Base-by-base conservation (phyloP, 2,113 vertebrate genomes). In the Albula glossodonta region DNA sequence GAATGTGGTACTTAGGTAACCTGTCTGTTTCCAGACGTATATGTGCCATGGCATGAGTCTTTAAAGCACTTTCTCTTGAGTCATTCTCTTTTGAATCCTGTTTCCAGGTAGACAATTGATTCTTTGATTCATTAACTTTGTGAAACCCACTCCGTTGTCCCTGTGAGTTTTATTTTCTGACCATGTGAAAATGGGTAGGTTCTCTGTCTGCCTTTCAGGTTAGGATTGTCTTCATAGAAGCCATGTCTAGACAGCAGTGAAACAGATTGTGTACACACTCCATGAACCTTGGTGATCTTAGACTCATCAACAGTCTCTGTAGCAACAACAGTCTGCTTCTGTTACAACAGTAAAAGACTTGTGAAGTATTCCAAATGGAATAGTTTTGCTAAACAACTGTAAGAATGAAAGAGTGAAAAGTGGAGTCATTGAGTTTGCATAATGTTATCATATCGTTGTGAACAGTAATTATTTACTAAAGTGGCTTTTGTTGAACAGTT, bases 1-100 rank as follows among this genome's bases (percentile, higher is more conserved):
- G 90, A 93, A 92, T 88, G 88, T 91, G 92, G 87, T 89, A 91
- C 93, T 94, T 82, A 91, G 91, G 85, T 78, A 87, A 89, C 92
- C 92, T 92, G 87, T 93, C 89, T 89, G 85, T 84, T 89, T 86
- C 80, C 82, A 87, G 82, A 86, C 84, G 87, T 88, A 84, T 90
- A 89, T 70, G 84, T 22, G 74, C 86, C 88, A 90, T 87, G 84
- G 88, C 89, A 52, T 11, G 48, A 81, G 8, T n/a, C 52, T 50
- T 8, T 19, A 81, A 17, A 6, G 25, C 12, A n/a, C 51, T 81
- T 51, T 81, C 15, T 81, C 80, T 53, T 19, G 50, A 81, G 80
- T 81, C 80, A 81, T 81, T 51, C 6, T 0, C 80, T 51, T 78
- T 78, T 78, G 77, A 41, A 41, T 22, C 22, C 8, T 22, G 77